Evolutionary conservation across 2,888 invertebrate species (phyloP), one percentile per base, ranked within the genome.

Genomic region (Sycophila texana): DNA sequence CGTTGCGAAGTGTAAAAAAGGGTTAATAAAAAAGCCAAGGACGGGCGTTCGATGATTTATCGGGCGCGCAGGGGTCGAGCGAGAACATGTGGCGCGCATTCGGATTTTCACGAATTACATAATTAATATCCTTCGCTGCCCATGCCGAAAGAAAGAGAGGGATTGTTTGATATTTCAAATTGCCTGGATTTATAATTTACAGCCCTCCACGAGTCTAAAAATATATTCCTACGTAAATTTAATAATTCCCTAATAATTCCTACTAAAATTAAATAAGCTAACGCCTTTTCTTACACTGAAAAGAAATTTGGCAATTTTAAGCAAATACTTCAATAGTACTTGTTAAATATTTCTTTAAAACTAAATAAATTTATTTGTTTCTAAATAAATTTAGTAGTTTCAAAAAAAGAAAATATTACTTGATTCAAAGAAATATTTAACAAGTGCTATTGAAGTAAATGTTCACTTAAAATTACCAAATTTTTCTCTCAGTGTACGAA

Each of bases 41-140:
- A 83, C 84, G 74, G 82, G 70, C 79, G 58, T 68, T 61, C 78
- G 79, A 84, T 87, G 88, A 88, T 88, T 88, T 88, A 88, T 87
- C 83, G 83, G 77, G 26, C 13, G 51, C 22, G 57, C 71, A 58
- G 79, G 82, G 82, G 83, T 74, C 79, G 83, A 82, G 80, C 77
- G 81, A 75, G 84, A 87, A 85, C 88, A 86, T 88, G 88, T 87
- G 87, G 84, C 82, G 82, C 84, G 82, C 83, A 86, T 87, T 87
- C 85, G 84, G 85, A 82, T 85, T 86, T 82, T 70, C 68, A 63
- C 77, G 71, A 77, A 76, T 81, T 80, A 82, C 84, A 81, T 84
- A 82, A 83, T 82, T 82, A 81, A 83, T 76, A 67, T 63, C 73
- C 74, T 39, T 39, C 72, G 67, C 47, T 39, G 13, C 2, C 71